Evolutionary conservation across 30 jellyfish, hydroid and myxozoan species (phyloP), one percentile per base, ranked within the genome.

Genomic region (Aurelia aurita): DNA sequence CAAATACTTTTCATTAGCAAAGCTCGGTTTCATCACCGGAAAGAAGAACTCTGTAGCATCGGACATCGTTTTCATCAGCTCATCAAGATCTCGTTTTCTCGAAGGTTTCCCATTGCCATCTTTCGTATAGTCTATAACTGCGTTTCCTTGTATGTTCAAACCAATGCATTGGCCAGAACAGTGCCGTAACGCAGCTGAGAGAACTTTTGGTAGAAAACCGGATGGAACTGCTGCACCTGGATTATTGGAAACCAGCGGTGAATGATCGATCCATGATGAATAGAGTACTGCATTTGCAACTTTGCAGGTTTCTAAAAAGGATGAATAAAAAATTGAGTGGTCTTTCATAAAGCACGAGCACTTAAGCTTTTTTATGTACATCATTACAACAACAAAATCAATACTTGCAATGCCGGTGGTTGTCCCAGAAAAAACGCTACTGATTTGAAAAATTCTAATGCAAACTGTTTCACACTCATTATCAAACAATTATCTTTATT

Each of bases 121-220:
- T 15, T 19, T 27, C 44, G 12, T 29, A 45, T 32, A 82, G 69
- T 69, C 73, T 26, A 82, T 59, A 1, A 77, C 57, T 51, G 85
- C 91, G 58, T 82, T 82, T 1, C 79, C 73, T 22, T 54, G 21
- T 53, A 82, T 46, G 58, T 68, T 68, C 53, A 82, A 44, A 5
- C 79, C 91, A 10, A 31, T 22, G 91, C 91, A 82, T 9, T 13
- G 27, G 6, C 91, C 91, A 0, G 91, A 82, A 58, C 91, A 82
- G 57, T 69, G 85, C 5, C 60, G 81, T n/a, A 82, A 16, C 2
- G 82, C 75, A 26, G 61, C 74, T 0, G 80, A 60, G 12, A 82
- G 85, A 27, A 69, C 23, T 8, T 45, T 39, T 26, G 91, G 91
- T 5, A 82, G 34, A 21, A 82, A 27, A 6, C 91, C 91, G 23